These are phyloP conservation scores for Malacoraja senta DNA, from an alignment of 2,797 vertebrate species.

Conservation along the genomic window DNA sequence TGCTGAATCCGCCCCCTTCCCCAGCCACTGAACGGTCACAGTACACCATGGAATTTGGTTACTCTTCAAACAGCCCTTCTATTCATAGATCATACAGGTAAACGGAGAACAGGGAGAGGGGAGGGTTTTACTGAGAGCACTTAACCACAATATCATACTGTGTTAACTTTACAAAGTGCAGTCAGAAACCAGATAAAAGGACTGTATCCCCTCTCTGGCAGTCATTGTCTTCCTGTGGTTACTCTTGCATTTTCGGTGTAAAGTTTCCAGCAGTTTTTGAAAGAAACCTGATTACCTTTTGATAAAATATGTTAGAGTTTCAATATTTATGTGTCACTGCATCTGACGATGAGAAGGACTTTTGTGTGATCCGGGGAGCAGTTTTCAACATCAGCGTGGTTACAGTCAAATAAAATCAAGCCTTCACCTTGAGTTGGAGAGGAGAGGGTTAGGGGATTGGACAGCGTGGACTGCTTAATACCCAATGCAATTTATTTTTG, in stretches of 20 bases:
- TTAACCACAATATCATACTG: neutral
- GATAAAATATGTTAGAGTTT: neutral
- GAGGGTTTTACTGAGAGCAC: neutral
- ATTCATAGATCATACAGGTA: conserved; percentile 97
- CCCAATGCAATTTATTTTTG: neutral
- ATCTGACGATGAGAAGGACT: neutral
- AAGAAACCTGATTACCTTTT: neutral
- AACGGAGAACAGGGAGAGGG: neutral
- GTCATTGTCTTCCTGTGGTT: neutral
- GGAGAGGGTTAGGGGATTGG: neutral
- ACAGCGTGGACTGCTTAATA: neutral
- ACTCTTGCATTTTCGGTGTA: neutral
- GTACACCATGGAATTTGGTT: conserved; percentile 94
- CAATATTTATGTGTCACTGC: neutral
- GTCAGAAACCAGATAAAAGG: neutral
- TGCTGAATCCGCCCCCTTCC: conserved; percentile 93
- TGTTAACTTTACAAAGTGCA: neutral
- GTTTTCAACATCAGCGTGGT: neutral
- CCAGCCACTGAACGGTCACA: conserved; percentile 91
- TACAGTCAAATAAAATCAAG: neutral
- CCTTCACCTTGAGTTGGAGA: neutral
- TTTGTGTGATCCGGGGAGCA: neutral
- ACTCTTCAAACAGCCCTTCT: conserved; percentile 94
- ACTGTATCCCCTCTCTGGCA: neutral
- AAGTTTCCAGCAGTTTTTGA: neutral